Evolutionary conservation across 2,888 invertebrate genomes (phyloP), one percentile per base, ranked within the genome.

Genomic region (Zaprionus obscuricornis): DNA sequence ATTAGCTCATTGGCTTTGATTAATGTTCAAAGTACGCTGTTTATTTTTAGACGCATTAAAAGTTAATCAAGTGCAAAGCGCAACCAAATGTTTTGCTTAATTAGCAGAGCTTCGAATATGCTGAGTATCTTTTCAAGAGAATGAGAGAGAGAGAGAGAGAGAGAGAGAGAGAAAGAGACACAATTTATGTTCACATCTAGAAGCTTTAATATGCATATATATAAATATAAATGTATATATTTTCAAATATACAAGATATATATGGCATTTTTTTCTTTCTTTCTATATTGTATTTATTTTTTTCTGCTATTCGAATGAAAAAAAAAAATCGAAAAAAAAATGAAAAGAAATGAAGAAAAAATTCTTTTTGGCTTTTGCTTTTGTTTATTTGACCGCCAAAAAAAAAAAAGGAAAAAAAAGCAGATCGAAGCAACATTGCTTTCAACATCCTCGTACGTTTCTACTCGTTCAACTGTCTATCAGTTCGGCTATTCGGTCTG

Each of bases 21-120:
- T 63, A 66, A 72, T 75, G 57, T 59, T 55, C 42, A 45, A 54
- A 43, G 54, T 49, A 39, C 18, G 36, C 50, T 57, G 58, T 46
- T 66, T 78, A 82, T 74, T 74, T 77, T 74, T 66, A 70, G 66
- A 54, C 58, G 52, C 70, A 67, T 74, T 69, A 43, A 60, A 46
- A 67, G 65, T 46, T 77, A 82, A 63, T 74, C 82, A 74, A 66
- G 65, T 77, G 82, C 65, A 77, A 78, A 70, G 77, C 78, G 62
- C 66, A 70, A 45, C 60, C 45, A 73, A 78, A 70, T 69, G 70
- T 46, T 70, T 60, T 46, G 64, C 50, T 56, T 77, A 78, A 78
- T 78, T 78, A 85, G 74, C 65, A 29, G 3, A 52, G 4, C 11
- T 34, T 39, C 24, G 33, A 17, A 16, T 33, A 29, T 40, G 34